Evolutionary conservation across 2,797 vertebrate genomes (phyloP), one percentile per base, ranked within the genome.

Genomic region (Australoheros facetus): DNA sequence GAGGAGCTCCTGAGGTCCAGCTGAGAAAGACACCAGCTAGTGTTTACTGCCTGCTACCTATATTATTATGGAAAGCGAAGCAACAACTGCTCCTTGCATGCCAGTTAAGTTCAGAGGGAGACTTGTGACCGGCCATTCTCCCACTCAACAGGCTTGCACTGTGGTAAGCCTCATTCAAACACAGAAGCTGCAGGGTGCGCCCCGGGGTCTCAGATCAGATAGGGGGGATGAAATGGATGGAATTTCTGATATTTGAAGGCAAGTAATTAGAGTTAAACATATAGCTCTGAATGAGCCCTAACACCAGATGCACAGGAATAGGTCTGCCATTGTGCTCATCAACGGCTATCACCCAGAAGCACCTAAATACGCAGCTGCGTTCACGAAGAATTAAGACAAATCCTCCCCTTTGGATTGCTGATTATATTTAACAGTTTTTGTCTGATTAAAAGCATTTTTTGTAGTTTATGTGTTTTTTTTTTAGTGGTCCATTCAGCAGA

Each of bases 11-110:
- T 91, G 82, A 91, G 87, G 87, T 89, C 82, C 77, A 85, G 82
- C 87, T 86, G 80, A 87, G 79, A 87, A 13, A 77, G 84, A 86
- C 85, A 88, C 64, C 71, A 19, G 64, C 76, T 57, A 34, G 85
- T 82, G 91, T 92, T 93, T 84, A 92, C 87, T 71, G 82, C 83
- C 82, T 81, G 80, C 64, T 85, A 83, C 80, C 81, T 89, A 83
- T 77, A 88, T 88, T 82, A 84, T 81, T 55, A 85, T 56, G 86
- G 86, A 89, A 88, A 84, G 75, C 23, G 85, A 85, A 72, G 75
- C 84, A 88, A 90, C 91, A 93, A 94, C 91, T 91, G 92, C 79
- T 91, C 75, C 81, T 86, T 75, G 83, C 78, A 90, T 81, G 78
- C 77, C 60, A 45, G 66, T 26, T 64, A 76, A 60, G 79, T 75